Evolutionary conservation across 2,888 invertebrate genomes (phyloP).

Genomic region (Subacronicta megacephala): DNA sequence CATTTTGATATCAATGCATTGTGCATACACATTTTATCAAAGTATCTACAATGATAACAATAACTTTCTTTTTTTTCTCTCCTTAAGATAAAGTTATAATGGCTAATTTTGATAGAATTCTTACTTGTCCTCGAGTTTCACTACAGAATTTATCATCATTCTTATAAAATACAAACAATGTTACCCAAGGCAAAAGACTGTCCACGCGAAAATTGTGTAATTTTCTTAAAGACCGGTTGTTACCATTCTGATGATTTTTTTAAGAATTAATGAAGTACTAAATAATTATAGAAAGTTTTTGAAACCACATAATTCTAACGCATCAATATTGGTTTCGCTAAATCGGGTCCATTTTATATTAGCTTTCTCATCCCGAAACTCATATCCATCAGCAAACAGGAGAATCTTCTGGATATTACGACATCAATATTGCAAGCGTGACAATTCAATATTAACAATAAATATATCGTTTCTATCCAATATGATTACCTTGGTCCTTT

Average conservation of each 20-base stretch:
- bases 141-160: too few species aligned
- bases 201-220: too few species aligned
- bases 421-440: slow-evolving; percentile 38
- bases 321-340: slow-evolving; percentile 8
- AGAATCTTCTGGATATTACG: slow-evolving; percentile 50
- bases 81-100: too few species aligned
- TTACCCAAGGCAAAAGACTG: too few species aligned
- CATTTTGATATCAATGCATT: too few species aligned
- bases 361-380: slow-evolving; percentile 31
- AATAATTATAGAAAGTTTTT: not conserved
- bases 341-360: slow-evolving; percentile 41
- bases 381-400: slow-evolving; percentile 33
- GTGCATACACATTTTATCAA: too few species aligned
- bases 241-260: not conserved
- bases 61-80: too few species aligned
- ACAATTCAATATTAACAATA: slow-evolving; percentile 13
- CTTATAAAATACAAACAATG: too few species aligned
- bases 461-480: slow-evolving; percentile 8
- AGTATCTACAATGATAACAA: too few species aligned
- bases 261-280: not conserved
- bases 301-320: slow-evolving; percentile 1
- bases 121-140: too few species aligned
- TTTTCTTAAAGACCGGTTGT: too few species aligned
- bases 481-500: slow-evolving; percentile 62
- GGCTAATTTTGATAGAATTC: too few species aligned